Evolutionary conservation across 2,888 invertebrate genomes (phyloP).

Genomic region (Lasioglossum lativentre): DNA sequence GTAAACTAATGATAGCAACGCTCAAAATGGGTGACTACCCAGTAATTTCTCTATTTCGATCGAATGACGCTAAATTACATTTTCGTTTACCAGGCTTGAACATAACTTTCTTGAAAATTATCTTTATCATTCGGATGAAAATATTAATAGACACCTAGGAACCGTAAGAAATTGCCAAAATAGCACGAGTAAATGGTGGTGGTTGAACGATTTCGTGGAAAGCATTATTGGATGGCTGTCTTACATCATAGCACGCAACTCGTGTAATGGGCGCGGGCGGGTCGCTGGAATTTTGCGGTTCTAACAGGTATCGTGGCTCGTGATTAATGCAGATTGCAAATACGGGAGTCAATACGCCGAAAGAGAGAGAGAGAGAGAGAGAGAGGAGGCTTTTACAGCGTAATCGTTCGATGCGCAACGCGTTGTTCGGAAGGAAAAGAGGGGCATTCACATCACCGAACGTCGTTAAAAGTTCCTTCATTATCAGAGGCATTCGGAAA

Average conservation of each 20-base stretch:
- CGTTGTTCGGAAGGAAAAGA: neutral
- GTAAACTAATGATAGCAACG: neutral
- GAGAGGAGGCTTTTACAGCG: neutral
- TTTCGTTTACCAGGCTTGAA: neutral
- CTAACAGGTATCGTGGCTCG: neutral
- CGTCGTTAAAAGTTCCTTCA: constrained; percentile 47
- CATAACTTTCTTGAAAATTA: too few species aligned
- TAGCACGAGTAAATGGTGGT: neutral
- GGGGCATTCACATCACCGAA: constrained; percentile 14
- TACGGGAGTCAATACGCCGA: neutral
- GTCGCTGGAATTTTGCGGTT: neutral
- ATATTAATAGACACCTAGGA: neutral
- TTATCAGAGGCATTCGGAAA: constrained; percentile 45
- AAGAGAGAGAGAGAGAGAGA: neutral
- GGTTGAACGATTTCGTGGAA: neutral
- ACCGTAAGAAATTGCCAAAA: neutral
- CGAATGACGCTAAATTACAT: neutral
- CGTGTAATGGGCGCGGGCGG: neutral
- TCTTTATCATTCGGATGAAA: neutral
- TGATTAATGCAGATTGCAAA: neutral
- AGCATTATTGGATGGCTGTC: neutral
- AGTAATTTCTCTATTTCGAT: neutral
- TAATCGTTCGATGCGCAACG: constrained; percentile 13
- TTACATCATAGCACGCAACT: neutral
- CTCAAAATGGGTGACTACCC: neutral